These are phyloP conservation scores for Chrysomela aeneicollis DNA, from an alignment of 2,888 invertebrate genomes.

Conservation along the genomic window DNA sequence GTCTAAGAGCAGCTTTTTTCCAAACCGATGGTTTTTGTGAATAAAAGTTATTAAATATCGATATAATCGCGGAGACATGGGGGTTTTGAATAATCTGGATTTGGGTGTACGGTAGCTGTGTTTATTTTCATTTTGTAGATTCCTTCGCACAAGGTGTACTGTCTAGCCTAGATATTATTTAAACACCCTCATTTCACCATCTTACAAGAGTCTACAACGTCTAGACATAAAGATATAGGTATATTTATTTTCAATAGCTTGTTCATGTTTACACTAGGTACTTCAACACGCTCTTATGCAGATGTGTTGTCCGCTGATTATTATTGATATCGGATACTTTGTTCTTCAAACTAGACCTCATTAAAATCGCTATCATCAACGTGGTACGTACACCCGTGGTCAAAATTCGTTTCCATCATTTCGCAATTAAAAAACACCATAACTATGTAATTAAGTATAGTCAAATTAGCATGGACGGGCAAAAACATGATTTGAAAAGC, in stretches of 20 bases:
- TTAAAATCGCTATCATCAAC: neutral
- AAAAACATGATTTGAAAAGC: conserved; percentile 15
- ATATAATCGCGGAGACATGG: neutral
- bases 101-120: neutral
- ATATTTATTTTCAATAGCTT: no score
- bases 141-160: neutral
- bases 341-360: neutral
- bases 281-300: no score
- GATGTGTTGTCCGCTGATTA: no score
- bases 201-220: neutral
- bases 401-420: neutral
- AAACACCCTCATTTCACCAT: neutral
- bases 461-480: conserved; percentile 13
- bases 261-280: no score
- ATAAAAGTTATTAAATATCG: neutral
- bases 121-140: neutral
- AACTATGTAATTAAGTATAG: conserved; percentile 15
- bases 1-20: neutral
- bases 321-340: neutral
- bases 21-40: neutral
- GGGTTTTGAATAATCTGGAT: conserved; percentile 3
- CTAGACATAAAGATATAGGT: neutral
- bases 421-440: conserved; percentile 17
- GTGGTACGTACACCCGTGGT: neutral
- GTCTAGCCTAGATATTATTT: neutral